A percentile compares a stretch with the other conserved stretches of the same genome.
Evolutionary conservation across 2,113 vertebrate species (phyloP).

Genomic region (Siphamia tubifer): DNA sequence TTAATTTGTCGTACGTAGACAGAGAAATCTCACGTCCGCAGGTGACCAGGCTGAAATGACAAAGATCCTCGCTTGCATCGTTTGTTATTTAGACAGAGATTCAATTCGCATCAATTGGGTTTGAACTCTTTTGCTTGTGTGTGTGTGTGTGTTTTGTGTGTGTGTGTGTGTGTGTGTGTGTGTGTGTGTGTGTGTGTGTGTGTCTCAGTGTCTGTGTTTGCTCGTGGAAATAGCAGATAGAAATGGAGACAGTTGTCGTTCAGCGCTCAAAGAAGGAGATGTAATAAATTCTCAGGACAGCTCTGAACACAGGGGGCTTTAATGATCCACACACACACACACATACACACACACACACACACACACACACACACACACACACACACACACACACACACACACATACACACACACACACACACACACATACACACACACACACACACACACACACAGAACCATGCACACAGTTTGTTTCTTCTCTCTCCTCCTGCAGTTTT

Average conservation of each 20-base stretch:
- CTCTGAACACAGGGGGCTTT: not conserved
- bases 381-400: not conserved
- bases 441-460: not conserved
- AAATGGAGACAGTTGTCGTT: conserved; percentile 31
- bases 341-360: not conserved
- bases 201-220: not conserved
- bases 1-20: not conserved
- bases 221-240: conserved; percentile 1
- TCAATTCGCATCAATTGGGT: not conserved
- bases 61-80: not conserved
- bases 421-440: not conserved
- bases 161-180: not conserved
- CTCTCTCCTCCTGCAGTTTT: not conserved
- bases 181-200: not conserved
- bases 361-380: not conserved
- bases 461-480: not conserved
- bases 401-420: not conserved
- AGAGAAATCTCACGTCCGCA: not conserved
- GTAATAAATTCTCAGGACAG: not conserved
- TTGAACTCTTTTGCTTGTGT: not conserved
- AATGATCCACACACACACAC: not conserved
- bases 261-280: not conserved
- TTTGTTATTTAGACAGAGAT: not conserved
- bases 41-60: not conserved
- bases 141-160: not conserved